Evolutionary conservation across 2,888 invertebrate species (phyloP), one percentile per base, ranked within the genome.

Genomic region (Neoitamus cyanurus): DNA sequence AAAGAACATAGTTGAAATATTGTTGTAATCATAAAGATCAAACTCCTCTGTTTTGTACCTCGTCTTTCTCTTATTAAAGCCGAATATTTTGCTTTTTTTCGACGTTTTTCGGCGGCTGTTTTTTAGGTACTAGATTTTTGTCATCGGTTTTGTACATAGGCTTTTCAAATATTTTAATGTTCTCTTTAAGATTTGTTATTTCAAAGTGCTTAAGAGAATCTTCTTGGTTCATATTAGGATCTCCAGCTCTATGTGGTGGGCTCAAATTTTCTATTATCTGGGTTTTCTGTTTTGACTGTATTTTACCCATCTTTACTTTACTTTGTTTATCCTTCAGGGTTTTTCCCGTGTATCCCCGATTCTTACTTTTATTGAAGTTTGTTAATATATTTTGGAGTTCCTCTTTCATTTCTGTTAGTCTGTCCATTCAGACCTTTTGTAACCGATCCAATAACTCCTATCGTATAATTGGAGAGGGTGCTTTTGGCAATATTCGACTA

Each of bases 51-150:
- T 82, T 30, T 87, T 85, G 77, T 87, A 87, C 15, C 86, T 84
- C 9, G 87, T 85, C 80, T 86, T 86, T 6, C 87, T 84, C 68
- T 87, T 87, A 31, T 85, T 84, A 68, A 85, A 85, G n/a, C 82
- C 84, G 68, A 86, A 87, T 7, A 87, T 85, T 84, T 86, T 86
- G 11, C 70, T 85, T 75, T 87, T n/a, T 87, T 69, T 87, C 87
- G 15, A 87, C 84, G 80, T 86, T 86, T 84, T 87, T 86, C 4
- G 77, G 34, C 13, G 80, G 78, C 20, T 85, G 84, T 34, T 86
- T 86, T 42, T 86, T 87, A 7, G 86, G 85, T n/a, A 85, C 85
- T 5, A 87, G 84, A 86, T 87, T 87, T 20, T 86, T 86, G 15
- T 87, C 86, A 73, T 87, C 84, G 1, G 86, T 86, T 83, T 84